phyloP scores from a whole-genome alignment of 2,888 invertebrate species.

The Heliconius aoede region DNA sequence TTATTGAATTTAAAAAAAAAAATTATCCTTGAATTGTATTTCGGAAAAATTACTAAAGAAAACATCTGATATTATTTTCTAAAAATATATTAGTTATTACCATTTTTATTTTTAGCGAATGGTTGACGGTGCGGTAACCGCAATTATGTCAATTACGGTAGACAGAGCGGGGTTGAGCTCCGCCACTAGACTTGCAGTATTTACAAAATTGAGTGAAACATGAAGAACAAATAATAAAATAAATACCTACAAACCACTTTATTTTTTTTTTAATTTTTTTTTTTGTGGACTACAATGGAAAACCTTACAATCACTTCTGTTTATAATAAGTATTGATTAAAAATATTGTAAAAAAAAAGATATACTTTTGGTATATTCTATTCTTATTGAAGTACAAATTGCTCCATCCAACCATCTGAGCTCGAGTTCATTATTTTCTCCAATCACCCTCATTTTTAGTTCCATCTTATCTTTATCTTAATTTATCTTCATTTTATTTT shows the following conservation, averaged over 20 bases:
- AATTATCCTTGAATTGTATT: not conserved
- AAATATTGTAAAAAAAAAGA: not conserved
- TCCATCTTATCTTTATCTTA: not conserved
- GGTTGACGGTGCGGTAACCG: no score
- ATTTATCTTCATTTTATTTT: not conserved
- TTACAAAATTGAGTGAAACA: not conserved
- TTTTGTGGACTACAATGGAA: no score
- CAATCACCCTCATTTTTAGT: constrained; percentile 2
- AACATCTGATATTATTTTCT: not conserved
- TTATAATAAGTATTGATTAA: no score
- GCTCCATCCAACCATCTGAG: constrained; percentile 15
- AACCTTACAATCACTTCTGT: no score
- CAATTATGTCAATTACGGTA: no score
- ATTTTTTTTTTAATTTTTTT: no score
- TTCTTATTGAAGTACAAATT: not conserved
- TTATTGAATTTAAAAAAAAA: not conserved
- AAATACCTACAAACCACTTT: not conserved
- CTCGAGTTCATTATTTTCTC: constrained; percentile 12
- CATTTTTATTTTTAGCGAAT: not conserved
- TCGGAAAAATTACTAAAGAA: not conserved
- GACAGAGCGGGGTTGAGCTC: not conserved
- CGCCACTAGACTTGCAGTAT: not conserved
- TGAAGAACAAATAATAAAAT: not conserved
- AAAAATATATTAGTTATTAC: not conserved
- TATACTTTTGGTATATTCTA: not conserved